Base-by-base conservation (phyloP, 2,888 invertebrate genomes). In the Drosophila fungiperda region DNA sequence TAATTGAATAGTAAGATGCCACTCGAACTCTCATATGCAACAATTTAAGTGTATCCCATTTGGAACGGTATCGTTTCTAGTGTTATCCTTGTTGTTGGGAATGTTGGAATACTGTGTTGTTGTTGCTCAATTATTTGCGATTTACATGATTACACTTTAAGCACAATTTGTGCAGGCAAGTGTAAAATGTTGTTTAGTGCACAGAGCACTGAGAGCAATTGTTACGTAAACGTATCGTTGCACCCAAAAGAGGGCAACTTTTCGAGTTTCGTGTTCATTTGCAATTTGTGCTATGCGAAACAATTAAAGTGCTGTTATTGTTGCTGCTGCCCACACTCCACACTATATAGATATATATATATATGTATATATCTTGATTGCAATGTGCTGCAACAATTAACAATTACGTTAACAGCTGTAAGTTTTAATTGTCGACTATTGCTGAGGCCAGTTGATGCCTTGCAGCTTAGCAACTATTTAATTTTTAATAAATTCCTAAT, bases 241-340 rank as follows among this genome's bases (percentile, higher is more conserved):
- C 50, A 55, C 20, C 50, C 40, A 9, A 70, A 69, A 54, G 68
- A 66, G 73, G 77, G 73, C 74, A 80, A 81, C 77, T 87, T 89
- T 85, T 82, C 54, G 62, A 82, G 74, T 78, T 84, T 89, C 85
- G 89, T 86, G 90, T 85, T 89, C 88, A 82, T 89, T 87, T 89
- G 86, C 86, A 86, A 86, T 86, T 90, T 90, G 84, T 78, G 89
- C 76, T 50, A 67, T 65, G 68, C 68, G 69, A 84, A 87, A 87
- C 86, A 89, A 87, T 89, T 89, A 86, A 80, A 75, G 81, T 76
- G 72, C 67, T 70, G 38, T 52, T 29, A 35, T 68, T 70, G 65
- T 69, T 67, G 42, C 42, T 23, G 29, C 17, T 36, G 32, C 55
- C 29, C 73, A 35, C 40, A 40, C 33, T n/a, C n/a, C 12, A 32